Percentiles rank a stretch among this genome's conserved stretches.
Evolutionary conservation across 2,113 vertebrate genomes (phyloP).

Genomic region (Dunckerocampus dactyliophorus): DNA sequence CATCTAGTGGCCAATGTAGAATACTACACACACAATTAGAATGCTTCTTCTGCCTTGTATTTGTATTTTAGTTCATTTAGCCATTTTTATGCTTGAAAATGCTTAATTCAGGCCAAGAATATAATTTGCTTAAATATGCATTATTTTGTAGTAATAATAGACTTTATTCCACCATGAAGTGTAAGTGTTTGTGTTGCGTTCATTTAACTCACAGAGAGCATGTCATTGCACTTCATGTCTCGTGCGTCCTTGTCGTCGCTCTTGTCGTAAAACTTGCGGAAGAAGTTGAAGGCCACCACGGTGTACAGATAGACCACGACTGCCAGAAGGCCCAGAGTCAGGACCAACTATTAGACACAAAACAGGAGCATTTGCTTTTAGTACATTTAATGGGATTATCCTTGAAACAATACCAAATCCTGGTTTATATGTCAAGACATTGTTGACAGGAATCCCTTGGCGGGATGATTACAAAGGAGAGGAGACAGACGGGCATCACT

Average conservation of each 20-base stretch:
- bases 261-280: constrained; percentile 93
- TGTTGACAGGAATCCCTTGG: background rate
- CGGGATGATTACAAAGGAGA: background rate
- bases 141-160: too few relatives aligned
- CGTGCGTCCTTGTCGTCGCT: constrained; percentile 82
- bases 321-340: constrained; percentile 90
- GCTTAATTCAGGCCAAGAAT: too few relatives aligned
- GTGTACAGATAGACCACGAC: constrained; percentile 96
- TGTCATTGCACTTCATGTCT: constrained; percentile 96
- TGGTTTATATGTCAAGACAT: background rate
- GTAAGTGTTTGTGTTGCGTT: too few relatives aligned
- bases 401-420: background rate
- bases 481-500: background rate
- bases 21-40: too few relatives aligned
- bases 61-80: too few relatives aligned
- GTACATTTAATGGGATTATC: background rate
- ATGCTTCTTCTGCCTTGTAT: too few relatives aligned
- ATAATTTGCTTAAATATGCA: too few relatives aligned
- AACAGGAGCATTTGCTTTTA: background rate
- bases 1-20: too few relatives aligned
- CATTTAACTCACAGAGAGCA: constrained; percentile 83
- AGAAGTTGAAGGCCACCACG: constrained; percentile 95
- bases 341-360: constrained; percentile 74
- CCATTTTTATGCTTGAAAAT: too few relatives aligned
- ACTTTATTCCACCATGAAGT: too few relatives aligned